Percentiles rank a stretch among this genome's conserved stretches.
phyloP scores from a whole-genome alignment of 2,113 vertebrate genomes.

The Chlamydotis undulata region DNA sequence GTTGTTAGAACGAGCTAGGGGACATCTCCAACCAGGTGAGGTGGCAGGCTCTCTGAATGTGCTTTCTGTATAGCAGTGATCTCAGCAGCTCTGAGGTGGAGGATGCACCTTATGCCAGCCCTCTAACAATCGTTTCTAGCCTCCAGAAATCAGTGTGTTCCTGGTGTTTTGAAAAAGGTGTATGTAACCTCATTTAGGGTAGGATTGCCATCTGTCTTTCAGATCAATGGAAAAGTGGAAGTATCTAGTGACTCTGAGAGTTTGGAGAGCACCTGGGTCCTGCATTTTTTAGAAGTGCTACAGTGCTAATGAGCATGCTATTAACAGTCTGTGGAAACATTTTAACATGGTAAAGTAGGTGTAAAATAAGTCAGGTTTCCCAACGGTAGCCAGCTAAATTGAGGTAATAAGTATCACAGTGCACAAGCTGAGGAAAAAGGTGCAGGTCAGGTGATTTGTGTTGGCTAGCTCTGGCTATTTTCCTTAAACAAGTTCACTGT shows the following conservation, averaged over 20 bases:
- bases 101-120: not conserved
- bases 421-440: not conserved
- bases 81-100: not conserved
- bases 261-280: not conserved
- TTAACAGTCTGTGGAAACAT: not conserved
- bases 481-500: not conserved
- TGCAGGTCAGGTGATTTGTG: not conserved
- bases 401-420: not conserved
- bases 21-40: not conserved
- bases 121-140: rapidly evolving
- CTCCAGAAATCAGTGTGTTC: not conserved
- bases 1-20: not conserved
- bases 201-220: not conserved
- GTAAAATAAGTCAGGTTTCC: not conserved
- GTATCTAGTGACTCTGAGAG: not conserved
- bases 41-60: not conserved
- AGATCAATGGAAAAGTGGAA: not conserved
- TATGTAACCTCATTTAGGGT: not conserved
- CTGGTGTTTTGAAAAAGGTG: not conserved
- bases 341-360: not conserved
- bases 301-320: not conserved
- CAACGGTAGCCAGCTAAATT: not conserved
- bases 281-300: not conserved
- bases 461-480: not conserved
- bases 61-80: not conserved